These are phyloP conservation scores for Heliocidaris tuberculata DNA, from an alignment of 35 echinoderm and acorn worm genomes.

Conservation along the genomic window DNA sequence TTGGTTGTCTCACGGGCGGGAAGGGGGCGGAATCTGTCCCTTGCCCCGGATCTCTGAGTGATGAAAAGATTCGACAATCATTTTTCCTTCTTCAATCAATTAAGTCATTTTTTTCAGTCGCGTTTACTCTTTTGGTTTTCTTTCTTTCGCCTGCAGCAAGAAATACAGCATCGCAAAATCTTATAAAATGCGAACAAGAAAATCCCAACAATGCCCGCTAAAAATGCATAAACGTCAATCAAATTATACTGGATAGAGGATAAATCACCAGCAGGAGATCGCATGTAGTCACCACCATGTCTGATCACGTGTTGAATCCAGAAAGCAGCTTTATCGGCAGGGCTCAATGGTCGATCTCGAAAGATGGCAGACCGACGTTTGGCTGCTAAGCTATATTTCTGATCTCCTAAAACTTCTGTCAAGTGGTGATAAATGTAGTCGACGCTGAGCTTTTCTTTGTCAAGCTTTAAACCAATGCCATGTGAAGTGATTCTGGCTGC, in stretches of 20 bases:
- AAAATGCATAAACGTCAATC: constrained; percentile 29
- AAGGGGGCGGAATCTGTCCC: too few species aligned
- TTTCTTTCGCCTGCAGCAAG: too few species aligned
- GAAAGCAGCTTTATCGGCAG: constrained; percentile 49
- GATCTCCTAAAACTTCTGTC: not conserved
- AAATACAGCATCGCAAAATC: too few species aligned
- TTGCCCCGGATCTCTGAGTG: too few species aligned
- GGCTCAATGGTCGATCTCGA: constrained; percentile 53
- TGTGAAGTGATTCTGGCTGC: not conserved
- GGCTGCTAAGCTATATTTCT: constrained; percentile 49
- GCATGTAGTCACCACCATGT: constrained; percentile 56
- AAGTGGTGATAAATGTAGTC: not conserved
- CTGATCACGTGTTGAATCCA: constrained; percentile 70
- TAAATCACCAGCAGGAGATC: not conserved
- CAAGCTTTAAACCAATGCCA: constrained; percentile 20
- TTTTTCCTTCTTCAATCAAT: too few species aligned
- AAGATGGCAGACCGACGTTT: constrained; percentile 52
- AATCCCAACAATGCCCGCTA: not conserved
- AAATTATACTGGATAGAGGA: constrained; percentile 24
- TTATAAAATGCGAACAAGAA: too few species aligned
- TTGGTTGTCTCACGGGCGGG: too few species aligned
- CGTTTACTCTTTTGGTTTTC: too few species aligned
- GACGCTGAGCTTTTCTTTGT: not conserved
- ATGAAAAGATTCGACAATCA: too few species aligned
- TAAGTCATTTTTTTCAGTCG: too few species aligned